phyloP scores from a whole-genome alignment of 2,797 vertebrate genomes.

The Selene dorsalis region DNA sequence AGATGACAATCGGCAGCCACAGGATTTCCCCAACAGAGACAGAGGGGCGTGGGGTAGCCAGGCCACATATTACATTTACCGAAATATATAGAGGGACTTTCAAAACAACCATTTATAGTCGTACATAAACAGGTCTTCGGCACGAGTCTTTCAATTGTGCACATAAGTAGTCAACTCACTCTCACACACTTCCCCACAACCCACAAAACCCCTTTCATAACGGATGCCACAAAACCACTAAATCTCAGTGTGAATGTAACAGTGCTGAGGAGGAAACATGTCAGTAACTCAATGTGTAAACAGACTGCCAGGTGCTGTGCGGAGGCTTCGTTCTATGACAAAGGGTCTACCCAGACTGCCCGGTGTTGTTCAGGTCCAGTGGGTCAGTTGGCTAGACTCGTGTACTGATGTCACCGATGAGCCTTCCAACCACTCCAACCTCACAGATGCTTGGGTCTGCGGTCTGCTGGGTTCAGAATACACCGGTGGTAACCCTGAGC shows the following conservation, averaged over 20 bases:
- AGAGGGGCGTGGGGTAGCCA: conserved; percentile 21
- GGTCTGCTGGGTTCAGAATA: neutral
- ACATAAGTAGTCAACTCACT: conserved; percentile 29
- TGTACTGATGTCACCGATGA: neutral
- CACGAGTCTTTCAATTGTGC: conserved; percentile 6
- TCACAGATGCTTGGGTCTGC: too few relatives aligned
- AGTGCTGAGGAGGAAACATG: conserved; percentile 29
- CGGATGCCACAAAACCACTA: conserved; percentile 38
- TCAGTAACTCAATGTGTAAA: conserved; percentile 42
- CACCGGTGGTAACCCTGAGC: neutral
- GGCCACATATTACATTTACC: conserved; percentile 14
- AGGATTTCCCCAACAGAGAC: conserved; percentile 81
- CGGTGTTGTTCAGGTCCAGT: neutral
- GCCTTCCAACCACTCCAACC: neutral
- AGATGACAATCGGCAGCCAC: conserved; percentile 74
- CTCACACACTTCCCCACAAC: conserved; percentile 22
- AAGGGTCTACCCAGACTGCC: conserved; percentile 47
- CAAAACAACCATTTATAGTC: conserved; percentile 33
- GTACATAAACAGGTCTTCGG: conserved; percentile 29
- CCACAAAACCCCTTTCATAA: conserved; percentile 44
- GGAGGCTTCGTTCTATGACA: conserved; percentile 9
- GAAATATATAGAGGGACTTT: conserved; percentile 18
- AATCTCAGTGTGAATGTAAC: conserved; percentile 36
- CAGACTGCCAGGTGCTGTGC: conserved; percentile 34
- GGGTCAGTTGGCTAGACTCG: too few relatives aligned